Percentiles rank a stretch among this genome's conserved stretches.
phyloP scores from a whole-genome alignment of 2,888 invertebrate genomes.

The Acanthoscelides obtectus region DNA sequence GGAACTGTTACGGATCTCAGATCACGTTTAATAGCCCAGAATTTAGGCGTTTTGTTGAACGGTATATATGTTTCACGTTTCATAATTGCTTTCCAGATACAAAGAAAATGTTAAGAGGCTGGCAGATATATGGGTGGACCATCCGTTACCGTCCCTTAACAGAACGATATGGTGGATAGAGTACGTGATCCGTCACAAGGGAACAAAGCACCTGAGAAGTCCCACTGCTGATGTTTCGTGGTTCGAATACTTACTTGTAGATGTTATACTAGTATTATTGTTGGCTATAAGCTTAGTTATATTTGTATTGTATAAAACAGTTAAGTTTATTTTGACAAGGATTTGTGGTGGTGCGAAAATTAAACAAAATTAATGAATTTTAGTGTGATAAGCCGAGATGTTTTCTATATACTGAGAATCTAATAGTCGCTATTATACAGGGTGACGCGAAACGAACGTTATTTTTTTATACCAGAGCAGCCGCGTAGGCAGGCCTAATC shows the following conservation, averaged over 20 bases:
- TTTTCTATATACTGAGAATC: too few species aligned
- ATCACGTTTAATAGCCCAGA: too few species aligned
- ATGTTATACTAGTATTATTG: constrained; percentile 32
- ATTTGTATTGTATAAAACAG: not conserved
- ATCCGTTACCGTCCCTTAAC: constrained; percentile 29
- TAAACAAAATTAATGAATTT: not conserved
- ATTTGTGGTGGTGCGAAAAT: not conserved
- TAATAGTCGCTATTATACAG: too few species aligned
- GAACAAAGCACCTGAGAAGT: constrained; percentile 48
- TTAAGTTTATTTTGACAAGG: not conserved
- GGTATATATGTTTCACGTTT: too few species aligned
- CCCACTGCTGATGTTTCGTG: constrained; percentile 45
- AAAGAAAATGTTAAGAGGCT: constrained; percentile 25
- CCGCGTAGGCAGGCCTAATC: too few species aligned
- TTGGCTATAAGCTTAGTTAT: not conserved
- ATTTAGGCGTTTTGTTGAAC: too few species aligned
- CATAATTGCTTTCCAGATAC: constrained; percentile 17
- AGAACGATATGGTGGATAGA: constrained; percentile 35
- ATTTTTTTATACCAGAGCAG: too few species aligned
- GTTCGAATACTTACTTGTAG: constrained; percentile 47
- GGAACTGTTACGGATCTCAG: too few species aligned
- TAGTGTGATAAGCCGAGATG: not conserved
- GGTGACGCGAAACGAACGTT: too few species aligned
- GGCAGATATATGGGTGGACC: constrained; percentile 20
- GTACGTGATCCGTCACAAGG: constrained; percentile 35